phyloP scores from a whole-genome alignment of 2,888 invertebrate species.

The Xestia rhomboidea region DNA sequence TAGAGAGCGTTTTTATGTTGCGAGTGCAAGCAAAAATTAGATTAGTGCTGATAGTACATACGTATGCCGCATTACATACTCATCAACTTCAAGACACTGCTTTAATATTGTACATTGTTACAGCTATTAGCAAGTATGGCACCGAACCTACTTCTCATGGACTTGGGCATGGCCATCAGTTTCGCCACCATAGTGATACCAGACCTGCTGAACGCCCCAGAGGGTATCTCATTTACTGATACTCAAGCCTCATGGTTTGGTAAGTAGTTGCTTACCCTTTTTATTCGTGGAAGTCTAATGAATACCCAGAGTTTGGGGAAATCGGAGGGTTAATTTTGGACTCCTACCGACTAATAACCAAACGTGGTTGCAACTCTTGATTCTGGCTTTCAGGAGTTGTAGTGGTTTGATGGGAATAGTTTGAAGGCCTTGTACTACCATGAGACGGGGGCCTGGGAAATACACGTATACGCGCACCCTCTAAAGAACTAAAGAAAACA shows the following conservation, averaged over 20 bases:
- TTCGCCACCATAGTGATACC: constrained; percentile 90
- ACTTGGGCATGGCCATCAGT: constrained; percentile 90
- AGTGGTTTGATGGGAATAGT: not conserved
- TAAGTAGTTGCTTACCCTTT: constrained; percentile 71
- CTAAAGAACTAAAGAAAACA: no score
- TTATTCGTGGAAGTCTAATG: not conserved
- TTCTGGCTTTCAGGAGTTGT: not conserved
- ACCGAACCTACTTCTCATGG: constrained; percentile 88
- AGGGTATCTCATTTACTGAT: constrained; percentile 85
- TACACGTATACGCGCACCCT: not conserved
- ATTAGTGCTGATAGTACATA: no score
- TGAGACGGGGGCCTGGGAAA: not conserved
- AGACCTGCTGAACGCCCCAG: constrained; percentile 85
- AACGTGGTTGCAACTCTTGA: not conserved
- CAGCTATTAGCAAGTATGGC: constrained; percentile 90
- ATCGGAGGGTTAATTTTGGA: not conserved
- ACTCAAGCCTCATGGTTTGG: constrained; percentile 91
- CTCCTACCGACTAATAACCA: not conserved
- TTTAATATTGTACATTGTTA: constrained; percentile 53
- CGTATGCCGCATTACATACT: not conserved
- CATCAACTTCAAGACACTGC: not conserved
- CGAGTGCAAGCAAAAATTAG: no score
- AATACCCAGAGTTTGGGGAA: not conserved
- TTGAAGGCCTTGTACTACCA: not conserved
- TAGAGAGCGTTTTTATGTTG: no score